These are phyloP conservation scores for Gisinianus flammeolus DNA, from an alignment of 2,888 invertebrate genomes.

Conservation along the genomic window DNA sequence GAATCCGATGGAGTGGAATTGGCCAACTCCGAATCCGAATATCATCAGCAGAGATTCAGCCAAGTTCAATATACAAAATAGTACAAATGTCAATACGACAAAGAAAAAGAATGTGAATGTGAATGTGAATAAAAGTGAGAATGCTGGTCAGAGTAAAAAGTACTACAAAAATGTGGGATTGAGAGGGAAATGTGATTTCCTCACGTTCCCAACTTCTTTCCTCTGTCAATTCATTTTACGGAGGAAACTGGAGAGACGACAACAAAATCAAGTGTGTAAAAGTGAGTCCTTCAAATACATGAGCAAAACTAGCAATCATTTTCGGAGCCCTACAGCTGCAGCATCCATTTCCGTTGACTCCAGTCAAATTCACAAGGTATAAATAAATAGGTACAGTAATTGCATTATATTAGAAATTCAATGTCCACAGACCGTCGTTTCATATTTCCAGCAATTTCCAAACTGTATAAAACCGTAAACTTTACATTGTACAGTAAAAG, in stretches of 20 bases:
- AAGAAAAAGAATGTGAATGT: too few species aligned
- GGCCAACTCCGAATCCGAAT: neutral
- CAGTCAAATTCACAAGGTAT: neutral
- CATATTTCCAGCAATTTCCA: neutral
- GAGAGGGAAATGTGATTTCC: too few species aligned
- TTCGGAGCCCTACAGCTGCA: neutral
- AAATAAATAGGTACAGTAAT: neutral
- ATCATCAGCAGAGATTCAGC: too few species aligned
- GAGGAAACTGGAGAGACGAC: slow-evolving; percentile 9
- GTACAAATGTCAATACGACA: too few species aligned
- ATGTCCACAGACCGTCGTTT: neutral
- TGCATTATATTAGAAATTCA: neutral
- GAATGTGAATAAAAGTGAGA: too few species aligned
- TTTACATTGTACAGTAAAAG: too few species aligned
- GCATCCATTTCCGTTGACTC: too few species aligned
- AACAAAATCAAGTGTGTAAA: slow-evolving; percentile 49
- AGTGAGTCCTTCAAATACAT: slow-evolving; percentile 57
- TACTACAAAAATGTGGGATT: too few species aligned
- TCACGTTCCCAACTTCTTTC: neutral
- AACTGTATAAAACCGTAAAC: neutral
- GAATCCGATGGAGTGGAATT: neutral
- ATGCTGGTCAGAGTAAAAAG: too few species aligned
- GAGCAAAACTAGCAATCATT: too few species aligned
- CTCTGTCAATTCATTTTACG: slow-evolving; percentile 7
- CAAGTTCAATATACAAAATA: too few species aligned